Evolutionary conservation across 35 echinoderm and acorn worm genomes (phyloP), one percentile per base, ranked within the genome.

Genomic region (Nesometra sesokonis): DNA sequence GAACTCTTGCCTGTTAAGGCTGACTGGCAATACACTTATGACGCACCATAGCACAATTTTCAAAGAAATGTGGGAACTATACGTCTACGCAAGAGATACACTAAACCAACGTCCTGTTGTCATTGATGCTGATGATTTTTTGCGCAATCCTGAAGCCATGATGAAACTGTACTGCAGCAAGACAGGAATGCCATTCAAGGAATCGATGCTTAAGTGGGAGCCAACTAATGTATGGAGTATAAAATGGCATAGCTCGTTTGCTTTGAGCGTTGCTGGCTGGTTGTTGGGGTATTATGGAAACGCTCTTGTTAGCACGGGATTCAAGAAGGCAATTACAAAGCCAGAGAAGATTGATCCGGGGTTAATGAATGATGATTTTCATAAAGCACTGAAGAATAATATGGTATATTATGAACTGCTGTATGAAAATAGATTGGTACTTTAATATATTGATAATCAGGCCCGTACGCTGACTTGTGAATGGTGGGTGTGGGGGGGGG

Each of bases 41-140:
- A 67, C 7, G 21, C 52, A 67, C 21, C 23, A 67, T 32, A 30
- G 78, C 11, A 35, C 11, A 33, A 80, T 77, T 35, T 37, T 39
- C 57, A 52, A 91, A 29, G 46, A 33, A 7, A 27, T 87, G 57
- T 36, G 81, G 46, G 85, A 87, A 13, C 80, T 91, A 27, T 47
- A 80, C 43, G 36, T 82, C 8, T 39, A 91, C 35, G 57, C 82
- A 3, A 37, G 52, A 37, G 47, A 81, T 19, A 87, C 79, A 3
- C 38, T 87, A 36, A 35, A 87, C 27, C 85, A 86, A 13, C 27
- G 76, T 19, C 85, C 80, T 21, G 47, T 91, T 47, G 34, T 91
- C 0, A 81, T 91, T 11, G 90, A 91, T 32, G 46, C 90, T 33
- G 78, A 87, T 35, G 90, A 91, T 76, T 32, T 91, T 43, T 29